Evolutionary conservation across 1,140 invertebrate genomes (phyloP).

Genomic region (Linepithema humile): DNA sequence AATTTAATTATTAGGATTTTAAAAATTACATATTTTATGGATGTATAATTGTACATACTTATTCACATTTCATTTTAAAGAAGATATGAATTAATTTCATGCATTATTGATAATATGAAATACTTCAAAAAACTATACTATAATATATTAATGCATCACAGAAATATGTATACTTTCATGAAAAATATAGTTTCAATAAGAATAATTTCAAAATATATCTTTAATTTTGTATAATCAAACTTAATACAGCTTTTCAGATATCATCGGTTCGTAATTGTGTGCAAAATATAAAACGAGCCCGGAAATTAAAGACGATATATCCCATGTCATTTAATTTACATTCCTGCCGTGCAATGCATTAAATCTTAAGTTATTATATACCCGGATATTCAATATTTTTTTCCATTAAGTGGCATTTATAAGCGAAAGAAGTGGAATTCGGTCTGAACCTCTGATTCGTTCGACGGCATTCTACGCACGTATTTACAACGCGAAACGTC

Average conservation of each 20-base stretch:
- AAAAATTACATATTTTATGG: too few relatives aligned
- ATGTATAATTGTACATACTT: too few relatives aligned
- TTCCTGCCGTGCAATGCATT: constrained; percentile 8
- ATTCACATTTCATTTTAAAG: too few relatives aligned
- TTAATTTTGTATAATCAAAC: neutral
- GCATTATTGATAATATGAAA: neutral
- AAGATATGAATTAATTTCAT: neutral
- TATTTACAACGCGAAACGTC: constrained; percentile 19
- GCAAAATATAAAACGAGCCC: neutral
- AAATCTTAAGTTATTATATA: constrained; percentile 46
- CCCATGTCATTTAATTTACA: constrained; percentile 26
- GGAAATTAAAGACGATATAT: constrained; percentile 43
- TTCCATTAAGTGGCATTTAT: constrained; percentile 44
- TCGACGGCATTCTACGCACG: constrained; percentile 37
- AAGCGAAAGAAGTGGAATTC: neutral
- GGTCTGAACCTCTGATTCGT: neutral
- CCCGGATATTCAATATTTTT: constrained; percentile 28
- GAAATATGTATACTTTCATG: neutral
- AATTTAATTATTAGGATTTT: too few relatives aligned
- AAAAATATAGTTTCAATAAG: neutral
- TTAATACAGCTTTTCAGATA: constrained; percentile 3
- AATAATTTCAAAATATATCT: constrained; percentile 1
- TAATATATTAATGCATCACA: neutral
- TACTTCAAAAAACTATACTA: neutral
- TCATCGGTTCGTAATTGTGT: neutral